Evolutionary conservation across 2,113 vertebrate species (phyloP).

Genomic region (Ginglymostoma cirratum): DNA sequence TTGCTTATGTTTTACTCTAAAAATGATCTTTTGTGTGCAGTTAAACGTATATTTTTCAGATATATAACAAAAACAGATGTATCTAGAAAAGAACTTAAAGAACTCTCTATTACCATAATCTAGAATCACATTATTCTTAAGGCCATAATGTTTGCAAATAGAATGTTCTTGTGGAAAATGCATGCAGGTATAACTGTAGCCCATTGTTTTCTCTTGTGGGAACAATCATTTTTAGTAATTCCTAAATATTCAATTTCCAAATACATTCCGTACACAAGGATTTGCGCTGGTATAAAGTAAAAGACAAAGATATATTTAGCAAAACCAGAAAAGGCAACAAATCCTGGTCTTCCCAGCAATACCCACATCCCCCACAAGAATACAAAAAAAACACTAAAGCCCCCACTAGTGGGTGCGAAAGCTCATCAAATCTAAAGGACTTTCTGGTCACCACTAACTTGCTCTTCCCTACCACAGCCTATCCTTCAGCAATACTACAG

Average conservation of each 20-base stretch:
- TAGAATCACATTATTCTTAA: not conserved
- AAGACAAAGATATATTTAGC: not conserved
- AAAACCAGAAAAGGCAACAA: not conserved
- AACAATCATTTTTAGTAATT: not conserved
- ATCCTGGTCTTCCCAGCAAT: too few species aligned
- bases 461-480: not conserved
- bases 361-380: too few species aligned
- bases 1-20: not conserved
- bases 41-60: not conserved
- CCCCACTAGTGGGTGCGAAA: not conserved
- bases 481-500: not conserved
- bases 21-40: not conserved
- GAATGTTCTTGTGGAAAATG: not conserved
- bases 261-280: not conserved
- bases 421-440: not conserved
- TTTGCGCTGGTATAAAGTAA: not conserved
- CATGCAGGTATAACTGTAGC: not conserved
- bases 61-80: not conserved
- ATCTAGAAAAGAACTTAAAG: not conserved
- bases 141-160: not conserved
- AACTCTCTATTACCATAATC: not conserved
- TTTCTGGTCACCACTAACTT: not conserved
- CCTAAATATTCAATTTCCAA: not conserved
- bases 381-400: too few species aligned
- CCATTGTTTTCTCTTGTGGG: not conserved